These are phyloP conservation scores for Hoplostethus atlanticus DNA, from an alignment of 2,797 vertebrate species.

Conservation along the genomic window DNA sequence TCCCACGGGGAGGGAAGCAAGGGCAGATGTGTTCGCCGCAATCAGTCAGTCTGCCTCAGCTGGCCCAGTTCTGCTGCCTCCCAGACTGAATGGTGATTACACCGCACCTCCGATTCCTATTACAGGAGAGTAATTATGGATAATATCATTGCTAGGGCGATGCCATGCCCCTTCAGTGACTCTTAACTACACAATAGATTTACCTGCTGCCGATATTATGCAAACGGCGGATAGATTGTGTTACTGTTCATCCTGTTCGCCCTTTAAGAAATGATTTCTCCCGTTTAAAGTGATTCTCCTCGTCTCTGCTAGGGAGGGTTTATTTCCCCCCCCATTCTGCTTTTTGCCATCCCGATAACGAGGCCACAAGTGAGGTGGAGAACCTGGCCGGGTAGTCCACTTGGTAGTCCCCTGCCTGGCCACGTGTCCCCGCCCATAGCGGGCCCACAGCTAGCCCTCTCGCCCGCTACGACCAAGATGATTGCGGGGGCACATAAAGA, in stretches of 20 bases:
- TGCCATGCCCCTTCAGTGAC: constrained; percentile 19
- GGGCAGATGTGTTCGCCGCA: constrained; percentile 42
- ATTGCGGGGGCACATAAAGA: constrained; percentile 44
- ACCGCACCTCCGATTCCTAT: constrained; percentile 33
- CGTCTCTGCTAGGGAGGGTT: neutral
- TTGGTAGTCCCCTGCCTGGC: neutral
- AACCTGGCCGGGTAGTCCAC: neutral
- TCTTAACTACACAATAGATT: constrained; percentile 21
- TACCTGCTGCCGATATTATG: constrained; percentile 37
- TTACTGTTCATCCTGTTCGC: neutral
- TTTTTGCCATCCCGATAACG: neutral
- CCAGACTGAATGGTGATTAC: constrained; percentile 49
- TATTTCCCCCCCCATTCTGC: neutral
- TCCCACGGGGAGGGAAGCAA: constrained; percentile 32
- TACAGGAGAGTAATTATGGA: constrained; percentile 49
- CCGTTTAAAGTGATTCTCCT: neutral
- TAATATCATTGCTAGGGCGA: constrained; percentile 47
- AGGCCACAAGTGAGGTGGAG: no score
- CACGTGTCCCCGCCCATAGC: neutral
- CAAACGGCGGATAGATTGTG: constrained; percentile 17
- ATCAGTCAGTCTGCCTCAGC: constrained; percentile 38
- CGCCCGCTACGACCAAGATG: constrained; percentile 23
- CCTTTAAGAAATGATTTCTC: neutral
- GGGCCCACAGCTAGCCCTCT: neutral
- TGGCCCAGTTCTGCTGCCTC: constrained; percentile 31